phyloP scores from a whole-genome alignment of 1,140 invertebrate species.

The Lordiphosa clarofinis region DNA sequence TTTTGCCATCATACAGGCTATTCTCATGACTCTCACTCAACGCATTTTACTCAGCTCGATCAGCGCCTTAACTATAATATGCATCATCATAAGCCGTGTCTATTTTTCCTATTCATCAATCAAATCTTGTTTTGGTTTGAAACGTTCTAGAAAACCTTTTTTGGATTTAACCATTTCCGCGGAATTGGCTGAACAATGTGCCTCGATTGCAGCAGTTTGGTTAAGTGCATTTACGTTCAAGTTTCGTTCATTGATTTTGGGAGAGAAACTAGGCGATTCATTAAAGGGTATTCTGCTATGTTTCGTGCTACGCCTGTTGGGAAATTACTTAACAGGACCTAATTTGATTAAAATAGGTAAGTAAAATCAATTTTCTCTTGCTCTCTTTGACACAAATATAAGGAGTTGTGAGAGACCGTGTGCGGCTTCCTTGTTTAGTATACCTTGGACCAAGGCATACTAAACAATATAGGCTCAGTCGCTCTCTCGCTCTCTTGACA shows the following conservation, averaged over 20 bases:
- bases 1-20: constrained; percentile 2
- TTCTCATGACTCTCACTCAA: constrained; percentile 8
- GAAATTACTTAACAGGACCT: background rate
- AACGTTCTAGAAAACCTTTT: too few species aligned
- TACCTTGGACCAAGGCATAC: too few species aligned
- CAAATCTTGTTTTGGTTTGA: too few species aligned
- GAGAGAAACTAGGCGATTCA: background rate
- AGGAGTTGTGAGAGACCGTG: too few species aligned
- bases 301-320: background rate
- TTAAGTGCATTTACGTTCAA: background rate
- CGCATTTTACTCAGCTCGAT: constrained; percentile 3
- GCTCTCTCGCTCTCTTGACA: too few species aligned
- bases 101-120: constrained; percentile 13
- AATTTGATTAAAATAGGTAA: constrained; percentile 7
- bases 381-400: too few species aligned
- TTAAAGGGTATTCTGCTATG: constrained; percentile 2
- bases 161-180: too few species aligned
- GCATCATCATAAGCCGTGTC: background rate
- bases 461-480: too few species aligned
- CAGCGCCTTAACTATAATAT: constrained; percentile 1
- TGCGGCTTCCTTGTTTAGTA: too few species aligned
- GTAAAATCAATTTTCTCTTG: background rate
- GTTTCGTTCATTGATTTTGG: constrained; percentile 2
- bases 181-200: too few species aligned
- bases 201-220: too few species aligned